phyloP scores from a whole-genome alignment of 2,888 invertebrate genomes.

The Acleris laterana region DNA sequence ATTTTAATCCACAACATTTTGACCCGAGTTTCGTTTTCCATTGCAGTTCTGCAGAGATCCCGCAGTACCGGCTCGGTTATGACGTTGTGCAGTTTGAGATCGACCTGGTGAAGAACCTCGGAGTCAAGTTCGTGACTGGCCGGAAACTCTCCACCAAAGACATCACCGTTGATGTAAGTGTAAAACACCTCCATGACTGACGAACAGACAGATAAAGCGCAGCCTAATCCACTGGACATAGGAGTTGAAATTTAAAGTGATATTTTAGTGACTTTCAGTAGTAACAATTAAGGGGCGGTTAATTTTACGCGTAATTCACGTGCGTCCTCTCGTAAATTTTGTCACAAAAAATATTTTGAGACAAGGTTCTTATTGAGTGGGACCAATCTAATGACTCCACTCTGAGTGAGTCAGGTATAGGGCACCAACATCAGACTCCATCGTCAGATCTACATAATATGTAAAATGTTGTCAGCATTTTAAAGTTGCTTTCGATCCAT shows the following conservation, averaged over 20 bases:
- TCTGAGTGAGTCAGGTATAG: no score
- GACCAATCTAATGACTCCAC: no score
- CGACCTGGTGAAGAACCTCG: constrained; percentile 94
- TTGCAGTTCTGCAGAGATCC: constrained; percentile 96
- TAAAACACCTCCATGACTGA: no score
- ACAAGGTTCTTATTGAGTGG: no score
- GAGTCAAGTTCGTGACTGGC: constrained; percentile 93
- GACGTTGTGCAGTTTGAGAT: constrained; percentile 97
- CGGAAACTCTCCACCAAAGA: constrained; percentile 88
- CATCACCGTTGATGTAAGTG: constrained; percentile 87
- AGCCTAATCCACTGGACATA: no score
- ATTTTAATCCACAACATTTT: no score
- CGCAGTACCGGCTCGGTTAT: constrained; percentile 97
- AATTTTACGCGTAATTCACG: neutral
- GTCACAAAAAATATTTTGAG: no score
- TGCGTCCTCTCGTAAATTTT: neutral
- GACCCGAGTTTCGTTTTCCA: neutral
- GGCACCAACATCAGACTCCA: neutral
- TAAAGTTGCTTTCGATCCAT: neutral
- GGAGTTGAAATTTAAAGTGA: no score
- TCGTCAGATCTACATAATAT: neutral
- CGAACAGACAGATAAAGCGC: no score
- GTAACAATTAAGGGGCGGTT: no score
- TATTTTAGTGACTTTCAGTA: no score
- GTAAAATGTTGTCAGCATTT: neutral